Evolutionary conservation across 1,140 invertebrate genomes (phyloP).

Genomic region (Globodera ellingtonae): DNA sequence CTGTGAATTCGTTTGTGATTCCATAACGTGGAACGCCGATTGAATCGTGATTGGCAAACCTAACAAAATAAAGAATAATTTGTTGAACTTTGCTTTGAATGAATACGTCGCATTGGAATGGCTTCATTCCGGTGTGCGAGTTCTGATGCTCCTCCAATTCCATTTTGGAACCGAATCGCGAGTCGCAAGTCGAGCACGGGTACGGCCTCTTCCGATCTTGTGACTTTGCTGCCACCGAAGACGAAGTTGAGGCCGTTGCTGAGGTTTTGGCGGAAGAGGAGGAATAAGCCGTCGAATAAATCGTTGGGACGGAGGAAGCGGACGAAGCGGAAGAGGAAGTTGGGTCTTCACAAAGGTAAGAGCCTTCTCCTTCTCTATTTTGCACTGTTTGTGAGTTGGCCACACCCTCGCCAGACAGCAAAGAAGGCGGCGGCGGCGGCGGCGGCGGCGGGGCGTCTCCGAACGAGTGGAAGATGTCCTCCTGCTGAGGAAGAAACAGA

Average conservation of each 20-base stretch:
- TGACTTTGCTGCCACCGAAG: conserved; percentile 2
- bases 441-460: not conserved
- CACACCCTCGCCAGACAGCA: not conserved
- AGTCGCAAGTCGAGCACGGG: conserved; percentile 60
- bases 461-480: not conserved
- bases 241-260: not conserved
- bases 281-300: not conserved
- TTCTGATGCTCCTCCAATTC: conserved; percentile 65
- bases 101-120: conserved; percentile 61
- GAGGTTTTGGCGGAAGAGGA: not conserved
- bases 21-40: conserved; percentile 64
- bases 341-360: not conserved
- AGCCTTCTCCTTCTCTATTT: not conserved
- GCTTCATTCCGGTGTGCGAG: conserved; percentile 61
- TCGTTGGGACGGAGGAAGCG: not conserved
- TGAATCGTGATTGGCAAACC: conserved; percentile 63
- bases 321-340: not conserved
- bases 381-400: not conserved
- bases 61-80: conserved; percentile 37
- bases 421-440: not conserved
- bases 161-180: conserved; percentile 64
- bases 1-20: conserved; percentile 64
- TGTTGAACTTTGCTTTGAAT: not conserved
- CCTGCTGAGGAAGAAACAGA: not conserved
- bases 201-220: conserved; percentile 62